A percentile compares a stretch with the other conserved stretches of the same genome.
Evolutionary conservation across 2,113 vertebrate genomes (phyloP).

Genomic region (Mastomys coucha): DNA sequence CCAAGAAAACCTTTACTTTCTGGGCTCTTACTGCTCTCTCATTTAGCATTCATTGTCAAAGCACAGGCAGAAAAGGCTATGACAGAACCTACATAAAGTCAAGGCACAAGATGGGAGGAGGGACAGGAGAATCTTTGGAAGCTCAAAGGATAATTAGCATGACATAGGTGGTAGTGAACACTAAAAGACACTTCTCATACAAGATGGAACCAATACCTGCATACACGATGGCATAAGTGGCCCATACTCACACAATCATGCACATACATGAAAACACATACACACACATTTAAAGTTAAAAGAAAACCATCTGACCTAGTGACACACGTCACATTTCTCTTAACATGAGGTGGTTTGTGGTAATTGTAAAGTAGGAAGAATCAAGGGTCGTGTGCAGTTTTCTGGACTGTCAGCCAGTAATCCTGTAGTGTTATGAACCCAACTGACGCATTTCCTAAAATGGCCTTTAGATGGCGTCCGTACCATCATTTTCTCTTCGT

Average conservation of each 20-base stretch:
- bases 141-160: background rate
- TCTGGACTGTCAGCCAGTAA: background rate
- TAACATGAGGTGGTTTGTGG: background rate
- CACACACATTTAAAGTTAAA: background rate
- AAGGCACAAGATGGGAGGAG: background rate
- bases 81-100: background rate
- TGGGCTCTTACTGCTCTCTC: fast-evolving
- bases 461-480: background rate
- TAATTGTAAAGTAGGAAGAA: background rate
- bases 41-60: too few relatives aligned
- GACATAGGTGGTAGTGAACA: background rate
- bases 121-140: background rate
- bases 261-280: background rate
- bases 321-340: background rate
- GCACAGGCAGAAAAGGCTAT: background rate
- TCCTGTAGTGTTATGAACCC: background rate
- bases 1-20: background rate
- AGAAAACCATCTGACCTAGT: background rate
- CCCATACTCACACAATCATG: background rate
- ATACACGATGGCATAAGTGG: background rate
- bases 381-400: background rate
- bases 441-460: background rate
- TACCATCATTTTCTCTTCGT: background rate
- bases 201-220: background rate
- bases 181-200: background rate